phyloP scores from a whole-genome alignment of 1,140 invertebrate species.

The roundworm (Caenorhabditis elegans) region WBcel235 BX284605.5:9993501-9994000 shows the following conservation, averaged over 20 bases:
- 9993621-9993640: no score
- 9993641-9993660: no score
- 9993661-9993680: no score
- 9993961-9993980: not conserved
- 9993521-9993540: no score
- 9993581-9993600: no score
- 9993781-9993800: conserved; percentile 5
- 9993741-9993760: conserved; percentile 34
- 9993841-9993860: conserved; percentile 34
- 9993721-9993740: not conserved
- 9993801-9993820: not conserved
- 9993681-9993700: not conserved
- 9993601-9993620: no score
- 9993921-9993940: conserved; percentile 44
- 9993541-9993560: no score
- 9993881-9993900: conserved; percentile 40
- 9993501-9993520: no score
- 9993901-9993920: conserved; percentile 32
- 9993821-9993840: not conserved
- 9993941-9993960: conserved; percentile 41
- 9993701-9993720: not conserved
- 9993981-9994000: not conserved
- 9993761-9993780: conserved; percentile 17
- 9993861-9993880: conserved; percentile 46
- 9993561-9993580: no score